Percentiles rank a stretch among this genome's conserved stretches.
Evolutionary conservation across 2,113 vertebrate genomes (phyloP).

Genomic region (Scopus umbretta): DNA sequence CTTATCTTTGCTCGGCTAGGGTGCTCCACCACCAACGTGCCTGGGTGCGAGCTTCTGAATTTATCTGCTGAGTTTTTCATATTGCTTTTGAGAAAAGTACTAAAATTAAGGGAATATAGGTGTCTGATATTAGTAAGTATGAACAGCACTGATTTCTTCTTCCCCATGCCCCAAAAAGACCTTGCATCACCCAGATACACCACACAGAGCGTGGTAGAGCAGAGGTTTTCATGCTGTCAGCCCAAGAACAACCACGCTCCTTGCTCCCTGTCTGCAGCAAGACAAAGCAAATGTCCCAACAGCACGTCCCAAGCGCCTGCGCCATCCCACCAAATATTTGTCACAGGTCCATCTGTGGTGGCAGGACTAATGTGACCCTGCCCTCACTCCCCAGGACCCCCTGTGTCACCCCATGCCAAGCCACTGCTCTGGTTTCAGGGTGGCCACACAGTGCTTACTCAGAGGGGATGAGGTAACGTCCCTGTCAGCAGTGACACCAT

Average conservation of each 20-base stretch:
- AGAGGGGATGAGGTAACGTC: constrained; percentile 8
- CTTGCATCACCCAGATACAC: background rate
- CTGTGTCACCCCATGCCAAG: background rate
- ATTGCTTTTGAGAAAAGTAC: background rate
- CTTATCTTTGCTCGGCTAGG: background rate
- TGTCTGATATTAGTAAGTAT: background rate
- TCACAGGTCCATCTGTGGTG: background rate
- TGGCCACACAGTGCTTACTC: background rate
- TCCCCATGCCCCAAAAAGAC: background rate
- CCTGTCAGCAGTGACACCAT: constrained; percentile 1
- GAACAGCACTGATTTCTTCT: background rate
- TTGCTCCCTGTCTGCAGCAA: background rate
- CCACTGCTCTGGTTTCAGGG: background rate
- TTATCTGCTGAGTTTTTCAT: background rate
- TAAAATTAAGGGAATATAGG: background rate
- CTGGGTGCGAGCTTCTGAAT: background rate
- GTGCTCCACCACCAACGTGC: background rate
- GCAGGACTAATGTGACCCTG: background rate
- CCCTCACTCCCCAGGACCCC: background rate
- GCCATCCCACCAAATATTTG: background rate
- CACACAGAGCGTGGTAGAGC: background rate
- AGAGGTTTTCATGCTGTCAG: background rate
- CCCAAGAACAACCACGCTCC: background rate
- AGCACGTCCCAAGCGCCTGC: background rate
- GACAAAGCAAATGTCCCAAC: background rate